Base-by-base conservation (phyloP, 1,140 invertebrate genomes). In the Drosophila orosa region DNA sequence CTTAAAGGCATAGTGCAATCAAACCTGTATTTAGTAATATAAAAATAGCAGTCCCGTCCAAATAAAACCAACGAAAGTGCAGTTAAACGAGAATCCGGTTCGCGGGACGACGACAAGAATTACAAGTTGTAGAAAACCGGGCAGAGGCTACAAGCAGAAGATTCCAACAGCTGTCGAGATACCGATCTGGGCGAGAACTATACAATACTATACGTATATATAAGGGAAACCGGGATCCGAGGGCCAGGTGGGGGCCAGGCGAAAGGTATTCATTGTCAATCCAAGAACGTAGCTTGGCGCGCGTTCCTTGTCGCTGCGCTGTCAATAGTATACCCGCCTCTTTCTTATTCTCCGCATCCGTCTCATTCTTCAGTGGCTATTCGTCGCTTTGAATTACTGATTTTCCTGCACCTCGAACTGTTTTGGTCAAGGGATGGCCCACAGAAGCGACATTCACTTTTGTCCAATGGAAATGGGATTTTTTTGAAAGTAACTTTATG, bases 71-170 rank as follows among this genome's bases (percentile, higher is more conserved):
- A 75, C 31, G 44, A 80, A 80, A 84, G 76, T 83, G 80, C 76
- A 84, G 80, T 83, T 84, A 76, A 83, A 80, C 39, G 57, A 17
- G 76, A 80, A 83, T 83, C 80, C 80, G 80, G 80, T 83, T 83
- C 65, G 39, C 35, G 39, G 45, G 22, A 15, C 33, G 25, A 19
- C 35, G 42, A 40, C 40, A 48, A 58, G 68, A 72, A 72, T 72
- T 48, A 72, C 65, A 72, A 72, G 68, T 72, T 71, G 65, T 58
- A 58, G 39, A 58, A 48, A 24, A 44, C 19, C 13, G 45, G 47
- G 40, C 33, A 25, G 25, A 39, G 50, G 13, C 60, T 59, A 40
- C 33, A 17, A 17, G 17, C 22, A 25, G 45, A 52, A 29, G 59
- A 60, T 27, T 60, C 22, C 42, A 71, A 47, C 65, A 71, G 67